A percentile compares a stretch with the other conserved stretches of the same genome.
These are phyloP conservation scores for Kudoa iwatai DNA, from an alignment of 30 jellyfish, hydroid and myxozoan genomes.

Conservation along the genomic window DNA sequence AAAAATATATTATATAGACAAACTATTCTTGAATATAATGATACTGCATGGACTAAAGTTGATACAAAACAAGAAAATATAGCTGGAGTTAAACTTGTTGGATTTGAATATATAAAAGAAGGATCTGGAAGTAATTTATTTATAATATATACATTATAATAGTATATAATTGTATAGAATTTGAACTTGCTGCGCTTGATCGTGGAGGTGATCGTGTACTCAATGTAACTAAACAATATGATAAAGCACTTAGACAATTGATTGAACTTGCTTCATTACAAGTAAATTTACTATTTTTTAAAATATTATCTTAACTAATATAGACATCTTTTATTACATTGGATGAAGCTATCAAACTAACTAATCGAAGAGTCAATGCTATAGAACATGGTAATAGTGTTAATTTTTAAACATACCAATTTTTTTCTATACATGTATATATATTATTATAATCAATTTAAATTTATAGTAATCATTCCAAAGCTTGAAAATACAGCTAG, in stretches of 20 bases:
- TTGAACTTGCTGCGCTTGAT: conserved; percentile 56
- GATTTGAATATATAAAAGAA: no score
- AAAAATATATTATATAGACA: no score
- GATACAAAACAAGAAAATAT: conserved; percentile 35
- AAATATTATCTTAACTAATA: no score
- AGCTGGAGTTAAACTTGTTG: no score
- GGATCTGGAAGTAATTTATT: no score
- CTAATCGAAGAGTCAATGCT: conserved; percentile 85
- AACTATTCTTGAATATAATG: no score
- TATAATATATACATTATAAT: no score
- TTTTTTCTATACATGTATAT: no score
- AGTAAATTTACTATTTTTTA: no score
- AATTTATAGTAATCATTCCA: conserved; percentile 80
- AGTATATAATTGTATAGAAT: no score
- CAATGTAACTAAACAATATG: conserved; percentile 37
- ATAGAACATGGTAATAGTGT: conserved; percentile 84
- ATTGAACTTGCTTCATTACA: conserved; percentile 84
- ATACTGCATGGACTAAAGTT: conserved; percentile 87
- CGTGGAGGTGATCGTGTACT: conserved; percentile 96
- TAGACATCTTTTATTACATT: conserved; percentile 59
- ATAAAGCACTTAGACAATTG: conserved; percentile 23
- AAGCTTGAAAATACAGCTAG: conserved; percentile 27
- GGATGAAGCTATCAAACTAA: conserved; percentile 75
- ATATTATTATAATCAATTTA: no score
- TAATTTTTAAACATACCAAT: no score